Evolutionary conservation across 1,140 invertebrate species (phyloP).

Genomic region (Zaprionus ornatus): DNA sequence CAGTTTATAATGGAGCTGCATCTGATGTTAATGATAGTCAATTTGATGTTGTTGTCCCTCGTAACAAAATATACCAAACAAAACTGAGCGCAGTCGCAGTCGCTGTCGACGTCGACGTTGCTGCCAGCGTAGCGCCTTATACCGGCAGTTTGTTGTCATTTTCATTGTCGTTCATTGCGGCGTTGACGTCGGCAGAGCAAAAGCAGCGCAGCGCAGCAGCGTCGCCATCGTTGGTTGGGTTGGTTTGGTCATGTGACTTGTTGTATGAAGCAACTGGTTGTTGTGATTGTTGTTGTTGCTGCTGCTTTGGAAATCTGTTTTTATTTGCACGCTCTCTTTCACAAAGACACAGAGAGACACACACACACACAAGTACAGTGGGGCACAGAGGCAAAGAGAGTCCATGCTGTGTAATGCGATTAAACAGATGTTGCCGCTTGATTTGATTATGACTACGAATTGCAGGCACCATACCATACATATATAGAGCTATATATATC

Average conservation of each 20-base stretch:
- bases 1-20: conserved; percentile 56
- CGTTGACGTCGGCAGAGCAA: conserved; percentile 16
- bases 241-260: conserved; percentile 79
- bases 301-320: conserved; percentile 77
- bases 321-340: conserved; percentile 80
- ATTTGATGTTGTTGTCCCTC: conserved; percentile 54
- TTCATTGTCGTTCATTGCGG: conserved; percentile 52
- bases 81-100: conserved; percentile 1
- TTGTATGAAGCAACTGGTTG: conserved; percentile 80
- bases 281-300: conserved; percentile 50
- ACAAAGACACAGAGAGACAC: conserved; percentile 40
- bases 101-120: conserved; percentile 1
- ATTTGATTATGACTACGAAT: conserved; percentile 62
- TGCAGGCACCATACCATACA: not conserved
- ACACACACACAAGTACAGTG: conserved; percentile 11
- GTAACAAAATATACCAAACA: conserved; percentile 28
- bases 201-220: conserved; percentile 17
- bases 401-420: conserved; percentile 66
- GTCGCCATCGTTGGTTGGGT: conserved; percentile 58
- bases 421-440: conserved; percentile 58
- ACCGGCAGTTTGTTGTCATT: conserved; percentile 47
- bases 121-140: conserved; percentile 36
- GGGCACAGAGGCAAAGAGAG: conserved; percentile 5
- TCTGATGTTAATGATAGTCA: conserved; percentile 74
- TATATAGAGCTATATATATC: conserved; percentile 26